Conservation (phyloP, 2,113 vertebrate genomes). For the Heptranchias perlo region DNA sequence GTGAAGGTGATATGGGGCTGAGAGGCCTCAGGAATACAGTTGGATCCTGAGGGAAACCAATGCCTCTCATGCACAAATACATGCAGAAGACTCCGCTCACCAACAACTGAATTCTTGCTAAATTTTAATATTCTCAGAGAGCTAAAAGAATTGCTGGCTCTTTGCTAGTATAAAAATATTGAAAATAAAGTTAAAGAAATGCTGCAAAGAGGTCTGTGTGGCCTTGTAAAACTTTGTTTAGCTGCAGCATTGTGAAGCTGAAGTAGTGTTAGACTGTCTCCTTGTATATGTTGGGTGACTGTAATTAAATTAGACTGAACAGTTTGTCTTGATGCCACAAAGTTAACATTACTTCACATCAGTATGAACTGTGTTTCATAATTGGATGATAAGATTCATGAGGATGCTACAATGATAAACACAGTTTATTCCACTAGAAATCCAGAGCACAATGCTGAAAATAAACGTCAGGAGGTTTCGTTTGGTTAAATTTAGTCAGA, state of each 20-base stretch:
- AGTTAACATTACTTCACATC: not conserved
- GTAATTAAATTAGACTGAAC: not conserved
- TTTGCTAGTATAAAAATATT: not conserved
- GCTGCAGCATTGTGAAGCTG: not conserved
- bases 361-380: not conserved
- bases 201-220: not conserved
- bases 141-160: not conserved
- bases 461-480: no score
- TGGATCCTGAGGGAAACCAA: not conserved
- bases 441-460: not conserved
- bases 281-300: not conserved
- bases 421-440: not conserved
- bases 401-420: not conserved
- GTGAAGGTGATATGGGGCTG: not conserved
- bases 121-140: not conserved
- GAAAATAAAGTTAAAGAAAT: not conserved
- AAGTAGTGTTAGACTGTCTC: not conserved
- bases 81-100: not conserved
- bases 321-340: not conserved
- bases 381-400: not conserved
- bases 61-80: not conserved
- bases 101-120: not conserved
- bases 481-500: not conserved
- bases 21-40: not conserved
- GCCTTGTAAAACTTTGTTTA: not conserved